A percentile compares a stretch with the other conserved stretches of the same genome.
These are phyloP conservation scores for Calephelis virginiensis DNA, from an alignment of 1,140 invertebrate species.

Conservation along the genomic window DNA sequence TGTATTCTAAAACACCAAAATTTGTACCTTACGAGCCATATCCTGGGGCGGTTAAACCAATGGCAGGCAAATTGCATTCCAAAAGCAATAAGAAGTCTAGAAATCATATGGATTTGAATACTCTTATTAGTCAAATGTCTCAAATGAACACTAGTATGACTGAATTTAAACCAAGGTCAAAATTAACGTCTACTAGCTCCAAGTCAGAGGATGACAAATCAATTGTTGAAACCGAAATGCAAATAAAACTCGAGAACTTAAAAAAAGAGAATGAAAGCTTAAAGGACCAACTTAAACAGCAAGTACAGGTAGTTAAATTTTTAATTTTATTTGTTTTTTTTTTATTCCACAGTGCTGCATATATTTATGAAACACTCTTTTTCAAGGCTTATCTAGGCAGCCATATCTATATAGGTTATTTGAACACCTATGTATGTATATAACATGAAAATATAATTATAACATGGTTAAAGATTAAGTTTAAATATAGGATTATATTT, in stretches of 20 bases:
- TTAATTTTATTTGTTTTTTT: no score
- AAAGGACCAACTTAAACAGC: constrained; percentile 74
- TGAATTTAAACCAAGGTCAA: constrained; percentile 66
- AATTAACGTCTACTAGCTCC: constrained; percentile 78
- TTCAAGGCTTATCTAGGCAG: no score
- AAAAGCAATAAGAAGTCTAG: constrained; percentile 71
- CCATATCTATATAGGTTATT: neutral
- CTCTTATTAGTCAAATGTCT: constrained; percentile 83
- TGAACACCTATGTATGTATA: neutral
- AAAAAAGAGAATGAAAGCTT: constrained; percentile 62
- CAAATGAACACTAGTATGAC: constrained; percentile 79
- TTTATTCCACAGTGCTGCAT: no score
- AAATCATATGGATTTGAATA: constrained; percentile 85
- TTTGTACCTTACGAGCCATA: constrained; percentile 95
- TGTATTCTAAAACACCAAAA: constrained; percentile 84
- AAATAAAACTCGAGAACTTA: constrained; percentile 58
- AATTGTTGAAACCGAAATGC: constrained; percentile 56
- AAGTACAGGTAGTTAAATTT: constrained; percentile 60
- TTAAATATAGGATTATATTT: no score
- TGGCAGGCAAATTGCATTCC: constrained; percentile 79
- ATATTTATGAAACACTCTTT: no score
- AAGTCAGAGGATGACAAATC: constrained; percentile 41
- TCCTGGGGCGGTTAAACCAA: constrained; percentile 89
- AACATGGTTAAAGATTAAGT: no score
- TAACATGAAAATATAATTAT: no score